A percentile compares a stretch with the other conserved stretches of the same genome.
These are phyloP conservation scores for Tetraodon nigroviridis DNA, from an alignment of 2,113 vertebrate genomes.

Conservation along the genomic window DNA sequence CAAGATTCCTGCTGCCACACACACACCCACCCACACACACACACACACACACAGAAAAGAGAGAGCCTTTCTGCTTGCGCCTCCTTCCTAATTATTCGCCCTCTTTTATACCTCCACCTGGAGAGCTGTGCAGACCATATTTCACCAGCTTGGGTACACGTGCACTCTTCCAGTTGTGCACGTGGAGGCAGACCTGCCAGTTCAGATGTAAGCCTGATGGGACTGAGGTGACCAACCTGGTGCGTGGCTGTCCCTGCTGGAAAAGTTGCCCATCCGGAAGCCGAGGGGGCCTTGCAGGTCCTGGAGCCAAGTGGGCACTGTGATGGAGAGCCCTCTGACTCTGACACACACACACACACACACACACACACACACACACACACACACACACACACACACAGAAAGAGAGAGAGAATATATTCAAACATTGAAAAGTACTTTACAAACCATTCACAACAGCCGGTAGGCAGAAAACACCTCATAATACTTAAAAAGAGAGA, in stretches of 20 bases:
- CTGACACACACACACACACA: conserved; percentile 7
- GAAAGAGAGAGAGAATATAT: neutral
- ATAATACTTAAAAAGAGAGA: neutral
- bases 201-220: neutral
- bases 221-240: conserved; percentile 58
- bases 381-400: conserved; percentile 6
- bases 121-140: conserved; percentile 6
- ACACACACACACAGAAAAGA: conserved; percentile 11
- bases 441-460: neutral
- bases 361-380: conserved; percentile 18
- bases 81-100: conserved; percentile 21
- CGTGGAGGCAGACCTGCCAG: neutral
- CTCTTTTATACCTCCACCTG: neutral
- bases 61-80: conserved; percentile 23
- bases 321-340: conserved; percentile 31
- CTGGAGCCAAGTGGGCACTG: conserved; percentile 18
- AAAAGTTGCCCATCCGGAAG: conserved; percentile 71
- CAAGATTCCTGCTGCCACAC: conserved; percentile 50
- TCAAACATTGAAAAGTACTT: neutral
- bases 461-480: neutral
- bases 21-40: conserved; percentile 11
- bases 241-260: conserved; percentile 71
- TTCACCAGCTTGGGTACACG: neutral
- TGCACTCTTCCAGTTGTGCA: neutral
- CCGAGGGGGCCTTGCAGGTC: conserved; percentile 44